phyloP scores from a whole-genome alignment of 1,140 invertebrate species.

The Panagrolaimus sp. region DNA sequence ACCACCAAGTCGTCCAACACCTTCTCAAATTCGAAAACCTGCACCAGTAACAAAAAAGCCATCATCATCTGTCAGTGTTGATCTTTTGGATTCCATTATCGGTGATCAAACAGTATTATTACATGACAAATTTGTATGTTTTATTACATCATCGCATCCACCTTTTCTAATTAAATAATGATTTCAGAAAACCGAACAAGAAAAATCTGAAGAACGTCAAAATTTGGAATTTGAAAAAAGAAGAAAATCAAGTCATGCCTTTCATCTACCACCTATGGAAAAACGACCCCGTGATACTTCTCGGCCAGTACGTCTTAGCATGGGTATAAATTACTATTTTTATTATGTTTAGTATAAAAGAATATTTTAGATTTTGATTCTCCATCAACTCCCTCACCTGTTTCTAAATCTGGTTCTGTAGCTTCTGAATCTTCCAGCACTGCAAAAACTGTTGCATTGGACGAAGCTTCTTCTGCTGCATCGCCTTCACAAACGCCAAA shows the following conservation, averaged over 20 bases:
- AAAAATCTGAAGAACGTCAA: slow-evolving; percentile 18
- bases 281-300: neutral
- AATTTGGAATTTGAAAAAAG: slow-evolving; percentile 24
- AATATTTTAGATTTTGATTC: neutral
- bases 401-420: neutral
- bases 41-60: neutral
- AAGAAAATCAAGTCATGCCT: slow-evolving; percentile 8
- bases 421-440: neutral
- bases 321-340: neutral
- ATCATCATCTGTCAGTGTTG: neutral
- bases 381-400: neutral
- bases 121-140: slow-evolving; percentile 10
- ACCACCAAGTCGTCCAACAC: too few species aligned
- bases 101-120: neutral
- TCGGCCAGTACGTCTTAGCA: neutral
- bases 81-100: slow-evolving; percentile 7
- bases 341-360: too few species aligned
- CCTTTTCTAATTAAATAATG: too few species aligned
- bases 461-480: neutral
- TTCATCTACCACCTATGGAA: neutral
- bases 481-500: neutral
- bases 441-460: neutral
- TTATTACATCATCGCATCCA: too few species aligned
- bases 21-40: too few species aligned
- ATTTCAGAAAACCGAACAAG: slow-evolving; percentile 27